Evolutionary conservation across 2,113 vertebrate genomes (phyloP).

Genomic region (Formicarius rufipectus): DNA sequence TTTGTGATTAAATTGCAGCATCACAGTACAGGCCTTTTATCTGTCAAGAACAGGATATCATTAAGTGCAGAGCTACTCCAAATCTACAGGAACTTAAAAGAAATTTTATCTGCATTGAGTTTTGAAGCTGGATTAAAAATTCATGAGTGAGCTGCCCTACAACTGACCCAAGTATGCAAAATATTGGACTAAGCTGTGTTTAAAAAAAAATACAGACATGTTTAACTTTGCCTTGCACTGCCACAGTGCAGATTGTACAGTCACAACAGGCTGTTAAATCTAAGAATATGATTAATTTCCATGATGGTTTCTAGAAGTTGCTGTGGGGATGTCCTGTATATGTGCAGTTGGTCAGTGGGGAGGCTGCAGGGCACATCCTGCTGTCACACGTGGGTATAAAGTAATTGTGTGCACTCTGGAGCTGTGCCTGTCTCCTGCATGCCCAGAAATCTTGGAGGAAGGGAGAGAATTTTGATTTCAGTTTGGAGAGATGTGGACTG

Average conservation of each 20-base stretch:
- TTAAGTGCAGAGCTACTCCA: neutral
- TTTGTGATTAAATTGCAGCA: slow-evolving; percentile 40
- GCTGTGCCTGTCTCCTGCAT: neutral
- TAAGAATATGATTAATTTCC: neutral
- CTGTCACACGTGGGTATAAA: neutral
- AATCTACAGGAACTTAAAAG: neutral
- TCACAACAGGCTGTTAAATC: neutral
- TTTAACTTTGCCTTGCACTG: neutral
- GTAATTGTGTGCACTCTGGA: neutral
- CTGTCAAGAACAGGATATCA: neutral
- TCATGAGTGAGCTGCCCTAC: neutral
- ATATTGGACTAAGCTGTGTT: neutral
- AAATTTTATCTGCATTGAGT: neutral
- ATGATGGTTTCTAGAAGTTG: neutral
- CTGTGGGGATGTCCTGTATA: rapidly evolving
- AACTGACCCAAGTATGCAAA: neutral
- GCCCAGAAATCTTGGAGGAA: neutral
- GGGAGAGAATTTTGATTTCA: neutral
- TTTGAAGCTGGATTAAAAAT: slow-evolving; percentile 12
- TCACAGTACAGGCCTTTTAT: neutral
- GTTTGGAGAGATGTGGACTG: neutral
- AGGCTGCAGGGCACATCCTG: neutral
- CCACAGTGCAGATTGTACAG: neutral
- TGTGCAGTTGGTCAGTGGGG: neutral
- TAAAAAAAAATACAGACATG: neutral